Percentiles rank a stretch among this genome's conserved stretches.
phyloP scores from a whole-genome alignment of 1,140 invertebrate species.

The Drosophila bipectinata region DNA sequence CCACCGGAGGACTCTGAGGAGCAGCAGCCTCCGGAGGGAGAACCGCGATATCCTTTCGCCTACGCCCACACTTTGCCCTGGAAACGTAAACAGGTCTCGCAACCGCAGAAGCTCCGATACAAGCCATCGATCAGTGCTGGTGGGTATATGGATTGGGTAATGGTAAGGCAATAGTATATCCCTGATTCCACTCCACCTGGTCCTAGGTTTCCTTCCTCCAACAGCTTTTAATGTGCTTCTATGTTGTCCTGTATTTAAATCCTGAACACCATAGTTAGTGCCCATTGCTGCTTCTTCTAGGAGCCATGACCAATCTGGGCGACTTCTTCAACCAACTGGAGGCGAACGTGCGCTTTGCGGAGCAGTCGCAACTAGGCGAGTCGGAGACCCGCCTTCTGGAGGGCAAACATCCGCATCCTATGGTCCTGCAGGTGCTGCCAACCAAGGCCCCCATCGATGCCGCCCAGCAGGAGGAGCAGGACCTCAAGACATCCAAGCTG shows the following conservation, averaged over 20 bases:
- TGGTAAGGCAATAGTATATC: no score
- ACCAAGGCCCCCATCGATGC: conserved; percentile 22
- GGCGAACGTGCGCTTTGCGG: conserved; percentile 72
- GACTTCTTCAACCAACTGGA: conserved; percentile 77
- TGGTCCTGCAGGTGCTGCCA: conserved; percentile 6
- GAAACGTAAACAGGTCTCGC: conserved; percentile 42
- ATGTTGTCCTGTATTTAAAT: no score
- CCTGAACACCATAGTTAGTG: conserved; percentile 26
- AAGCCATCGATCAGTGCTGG: conserved; percentile 74
- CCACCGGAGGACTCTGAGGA: conserved; percentile 9
- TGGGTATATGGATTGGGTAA: conserved; percentile 29
- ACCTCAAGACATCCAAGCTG: conserved; percentile 43
- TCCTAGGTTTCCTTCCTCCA: no score
- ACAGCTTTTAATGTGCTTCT: no score
- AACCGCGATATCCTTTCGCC: conserved; percentile 29
- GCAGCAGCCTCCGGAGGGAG: not conserved
- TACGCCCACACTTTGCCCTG: conserved; percentile 21
- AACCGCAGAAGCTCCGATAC: conserved; percentile 32
- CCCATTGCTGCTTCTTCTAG: conserved; percentile 45
- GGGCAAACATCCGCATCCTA: conserved; percentile 62
- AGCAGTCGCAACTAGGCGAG: conserved; percentile 61
- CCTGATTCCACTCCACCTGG: no score
- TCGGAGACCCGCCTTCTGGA: conserved; percentile 62
- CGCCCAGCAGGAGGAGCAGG: conserved; percentile 30
- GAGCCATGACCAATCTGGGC: conserved; percentile 80